A percentile compares a stretch with the other conserved stretches of the same genome.
phyloP scores from a whole-genome alignment of 2,113 vertebrate genomes.

The Patagioenas fasciata region DNA sequence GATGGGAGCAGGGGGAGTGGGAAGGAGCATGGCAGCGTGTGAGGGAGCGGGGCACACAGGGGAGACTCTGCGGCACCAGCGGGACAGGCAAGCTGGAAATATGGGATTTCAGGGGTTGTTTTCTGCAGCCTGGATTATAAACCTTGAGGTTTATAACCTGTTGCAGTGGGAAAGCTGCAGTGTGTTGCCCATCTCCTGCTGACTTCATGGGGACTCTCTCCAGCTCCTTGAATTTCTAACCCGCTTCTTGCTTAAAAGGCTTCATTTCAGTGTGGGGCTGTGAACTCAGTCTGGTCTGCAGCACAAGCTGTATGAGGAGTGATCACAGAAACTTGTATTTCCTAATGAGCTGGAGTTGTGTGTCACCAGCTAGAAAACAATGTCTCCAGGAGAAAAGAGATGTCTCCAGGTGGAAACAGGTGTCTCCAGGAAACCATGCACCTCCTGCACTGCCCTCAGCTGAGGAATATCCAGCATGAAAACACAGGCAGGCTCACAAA shows the following conservation, averaged over 20 bases:
- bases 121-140: background rate
- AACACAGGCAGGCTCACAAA: background rate
- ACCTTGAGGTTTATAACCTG: background rate
- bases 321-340: background rate
- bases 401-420: background rate
- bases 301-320: background rate
- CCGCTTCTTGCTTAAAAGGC: background rate
- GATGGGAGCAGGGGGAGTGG: background rate
- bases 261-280: background rate
- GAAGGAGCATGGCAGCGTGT: background rate
- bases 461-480: accelerated
- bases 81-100: background rate
- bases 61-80: background rate
- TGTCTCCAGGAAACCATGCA: accelerated
- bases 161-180: accelerated
- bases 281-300: background rate
- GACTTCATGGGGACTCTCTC: background rate
- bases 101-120: background rate
- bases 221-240: background rate
- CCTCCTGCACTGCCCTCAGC: background rate
- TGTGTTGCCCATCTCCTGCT: background rate
- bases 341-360: background rate
- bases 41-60: accelerated
- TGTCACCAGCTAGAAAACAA: background rate
- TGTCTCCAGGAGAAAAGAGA: background rate